Evolutionary conservation across 2,113 vertebrate genomes (phyloP).

Genomic region (Phaethornis superciliosus): DNA sequence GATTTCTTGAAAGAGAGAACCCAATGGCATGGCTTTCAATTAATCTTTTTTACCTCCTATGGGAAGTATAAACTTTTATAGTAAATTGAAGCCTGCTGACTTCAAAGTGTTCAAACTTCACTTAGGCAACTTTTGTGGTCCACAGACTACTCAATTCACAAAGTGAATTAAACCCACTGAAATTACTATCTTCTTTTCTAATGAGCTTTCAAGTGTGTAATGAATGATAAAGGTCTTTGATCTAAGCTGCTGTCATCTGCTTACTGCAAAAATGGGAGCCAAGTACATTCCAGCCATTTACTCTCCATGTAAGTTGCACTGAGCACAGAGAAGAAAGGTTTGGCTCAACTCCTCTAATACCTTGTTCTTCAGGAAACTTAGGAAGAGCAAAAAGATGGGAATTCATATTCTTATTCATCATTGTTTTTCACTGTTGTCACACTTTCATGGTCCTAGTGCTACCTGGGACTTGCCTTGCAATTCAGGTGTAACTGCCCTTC

Average conservation of each 20-base stretch:
- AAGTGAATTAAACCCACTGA: background rate
- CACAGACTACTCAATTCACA: background rate
- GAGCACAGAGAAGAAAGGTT: background rate
- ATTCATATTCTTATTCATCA: background rate
- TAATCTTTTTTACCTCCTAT: background rate
- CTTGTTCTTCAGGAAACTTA: background rate
- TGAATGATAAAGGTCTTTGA: background rate
- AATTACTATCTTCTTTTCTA: background rate
- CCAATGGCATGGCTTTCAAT: rapidly evolving
- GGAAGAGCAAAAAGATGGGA: background rate
- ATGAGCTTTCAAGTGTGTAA: background rate
- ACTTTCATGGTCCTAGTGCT: background rate
- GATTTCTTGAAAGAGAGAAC: background rate
- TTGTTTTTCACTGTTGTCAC: background rate
- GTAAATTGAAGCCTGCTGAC: background rate
- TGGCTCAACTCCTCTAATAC: background rate
- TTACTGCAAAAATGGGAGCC: background rate
- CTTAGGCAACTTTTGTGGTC: background rate
- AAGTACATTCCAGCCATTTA: background rate
- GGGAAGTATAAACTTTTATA: background rate
- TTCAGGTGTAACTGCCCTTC: conserved; percentile 9
- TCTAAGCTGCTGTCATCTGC: background rate
- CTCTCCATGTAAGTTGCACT: background rate
- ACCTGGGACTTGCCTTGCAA: background rate
- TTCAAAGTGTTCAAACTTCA: background rate